Evolutionary conservation across 2,888 invertebrate genomes (phyloP).

Genomic region (Melanostoma mellinum): DNA sequence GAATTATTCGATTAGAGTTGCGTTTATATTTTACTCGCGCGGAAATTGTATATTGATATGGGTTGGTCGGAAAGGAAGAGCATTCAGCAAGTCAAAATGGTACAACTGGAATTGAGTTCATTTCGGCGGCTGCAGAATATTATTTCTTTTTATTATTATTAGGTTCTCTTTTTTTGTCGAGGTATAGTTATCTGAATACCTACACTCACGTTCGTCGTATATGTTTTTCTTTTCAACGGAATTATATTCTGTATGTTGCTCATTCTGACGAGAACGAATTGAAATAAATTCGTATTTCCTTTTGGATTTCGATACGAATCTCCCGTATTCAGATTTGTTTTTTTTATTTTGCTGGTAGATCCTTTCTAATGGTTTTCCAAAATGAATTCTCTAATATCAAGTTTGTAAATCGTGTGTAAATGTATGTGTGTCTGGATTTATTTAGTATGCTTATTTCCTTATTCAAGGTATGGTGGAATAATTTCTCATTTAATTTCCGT

Average conservation of each 20-base stretch:
- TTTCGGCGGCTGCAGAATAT: conserved; percentile 60
- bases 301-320: not conserved
- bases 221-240: not conserved
- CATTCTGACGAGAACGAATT: conserved; percentile 13
- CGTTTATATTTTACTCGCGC: conserved; percentile 70
- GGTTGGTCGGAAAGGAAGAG: conserved; percentile 1
- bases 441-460: conserved; percentile 58
- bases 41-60: conserved; percentile 68
- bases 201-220: not conserved
- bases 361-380: conserved; percentile 30
- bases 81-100: conserved; percentile 7
- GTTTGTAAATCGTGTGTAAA: conserved; percentile 1
- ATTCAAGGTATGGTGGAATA: conserved; percentile 37
- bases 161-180: conserved; percentile 23
- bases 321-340: conserved; percentile 17
- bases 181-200: conserved; percentile 6
- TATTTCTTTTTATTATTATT: conserved; percentile 66
- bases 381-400: conserved; percentile 40
- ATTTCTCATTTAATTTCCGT: conserved; percentile 48
- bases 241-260: conserved; percentile 1
- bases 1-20: conserved; percentile 69
- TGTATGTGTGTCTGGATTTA: conserved; percentile 27
- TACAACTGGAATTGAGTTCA: conserved; percentile 20
- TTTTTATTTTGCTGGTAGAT: conserved; percentile 10
- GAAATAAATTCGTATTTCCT: conserved; percentile 41